Base-by-base conservation (phyloP, 2,797 vertebrate species). In the Acanthurus lineatus region DNA sequence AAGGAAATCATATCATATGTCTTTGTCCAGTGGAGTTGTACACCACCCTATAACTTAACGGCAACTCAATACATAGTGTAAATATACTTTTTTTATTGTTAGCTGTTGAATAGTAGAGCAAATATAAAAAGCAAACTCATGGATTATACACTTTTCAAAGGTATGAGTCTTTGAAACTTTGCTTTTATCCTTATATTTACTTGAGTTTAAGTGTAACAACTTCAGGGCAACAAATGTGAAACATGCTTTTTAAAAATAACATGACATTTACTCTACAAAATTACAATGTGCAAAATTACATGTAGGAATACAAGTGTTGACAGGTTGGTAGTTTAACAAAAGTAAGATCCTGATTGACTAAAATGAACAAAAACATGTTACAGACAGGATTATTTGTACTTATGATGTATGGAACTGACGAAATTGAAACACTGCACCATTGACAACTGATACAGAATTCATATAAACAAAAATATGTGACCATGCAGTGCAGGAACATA, bases 171-270 rank as follows among this genome's bases (percentile, higher is more conserved):
- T 87, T 86, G 76, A 82, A 57, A 47, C 8, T 40, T 40, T 57
- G 20, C 73, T 88, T 84, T 90, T 52, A 85, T 86, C 69, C 73
- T 76, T 48, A 52, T 84, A 63, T 84, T 84, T 82, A 67, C 78
- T 45, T 35, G 62, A 74, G 47, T 68, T 86, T 57, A 57, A 57
- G 56, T 69, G 62, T 35, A 35, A 35, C 28, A 32, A 7, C 32
- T 7, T 35, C 32, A 81, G 67, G 81, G 67, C 58, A 63, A 84
- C 52, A 76, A 65, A 71, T 70, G 28, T 52, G 47, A 72, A 38
- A 12, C 57, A 54, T 15, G 62, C 42, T 59, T 66, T 54, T 35
- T 35, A 66, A 69, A 63, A 28, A 48, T 7, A 40, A 65, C 56
- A 35, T 28, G 38, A 49, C n/a, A 51, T 68, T 6, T 44, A 12